A percentile compares a stretch with the other conserved stretches of the same genome.
Conservation (phyloP, 2,888 invertebrate species). For the Archips xylosteana region DNA sequence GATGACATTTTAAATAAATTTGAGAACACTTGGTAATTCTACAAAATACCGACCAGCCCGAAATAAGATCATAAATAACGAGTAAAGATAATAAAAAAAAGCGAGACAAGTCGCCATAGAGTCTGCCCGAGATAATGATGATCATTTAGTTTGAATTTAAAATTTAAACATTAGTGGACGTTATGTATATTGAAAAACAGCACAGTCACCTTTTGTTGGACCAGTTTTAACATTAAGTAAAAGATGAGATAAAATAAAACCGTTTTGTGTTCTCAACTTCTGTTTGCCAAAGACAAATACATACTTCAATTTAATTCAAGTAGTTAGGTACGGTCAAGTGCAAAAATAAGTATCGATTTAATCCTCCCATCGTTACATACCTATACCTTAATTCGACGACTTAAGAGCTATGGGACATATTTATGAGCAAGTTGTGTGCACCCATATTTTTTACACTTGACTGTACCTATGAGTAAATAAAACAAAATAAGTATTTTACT, state of each 20-base stretch:
- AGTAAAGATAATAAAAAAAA: slow-evolving; percentile 23
- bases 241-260: slow-evolving; percentile 6
- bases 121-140: slow-evolving; percentile 64
- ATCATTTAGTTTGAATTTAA: slow-evolving; percentile 56
- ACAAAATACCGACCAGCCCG: slow-evolving; percentile 48
- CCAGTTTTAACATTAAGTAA: slow-evolving; percentile 23
- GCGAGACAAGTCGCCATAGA: slow-evolving; percentile 60
- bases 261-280: slow-evolving; percentile 10
- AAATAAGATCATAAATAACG: slow-evolving; percentile 52
- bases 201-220: slow-evolving; percentile 17
- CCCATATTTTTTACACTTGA: too few species aligned
- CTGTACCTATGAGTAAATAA: not conserved
- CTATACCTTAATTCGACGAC: too few species aligned
- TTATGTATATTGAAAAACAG: slow-evolving; percentile 11
- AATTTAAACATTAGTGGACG: slow-evolving; percentile 19
- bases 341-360: too few species aligned
- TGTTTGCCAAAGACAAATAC: not conserved
- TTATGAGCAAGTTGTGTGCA: too few species aligned
- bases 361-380: too few species aligned
- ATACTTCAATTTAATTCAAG: too few species aligned
- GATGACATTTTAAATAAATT: slow-evolving; percentile 51
- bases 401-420: too few species aligned
- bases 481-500: too few species aligned
- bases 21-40: slow-evolving; percentile 49
- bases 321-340: too few species aligned